Evolutionary conservation across 1,140 invertebrate genomes (phyloP), one percentile per base, ranked within the genome.

Genomic region (Drosophila pectinifera): DNA sequence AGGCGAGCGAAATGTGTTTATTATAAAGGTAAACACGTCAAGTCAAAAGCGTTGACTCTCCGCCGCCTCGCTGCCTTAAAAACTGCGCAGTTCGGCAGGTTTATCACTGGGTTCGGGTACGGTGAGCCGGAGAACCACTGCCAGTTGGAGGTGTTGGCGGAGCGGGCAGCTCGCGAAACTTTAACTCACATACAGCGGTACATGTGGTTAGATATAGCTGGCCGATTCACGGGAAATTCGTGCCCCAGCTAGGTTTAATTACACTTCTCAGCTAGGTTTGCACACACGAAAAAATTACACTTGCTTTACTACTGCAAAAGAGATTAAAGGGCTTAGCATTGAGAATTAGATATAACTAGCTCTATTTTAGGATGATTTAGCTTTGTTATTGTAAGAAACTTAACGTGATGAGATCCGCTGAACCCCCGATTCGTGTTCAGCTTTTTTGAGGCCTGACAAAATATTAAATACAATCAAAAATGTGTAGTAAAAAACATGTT

Each of bases 1-100:
- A 28, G 22, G 55, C 72, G 59, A 88, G 42, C 76, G 59, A 89
- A 79, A 88, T 88, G 83, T 88, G 83, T 77, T 88, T 88, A 88
- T 88, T 80, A 83, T 77, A 77, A 89, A 83, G 76, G 68, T 83
- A 88, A 89, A 88, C 79, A 88, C 84, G 74, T 78, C 78, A 63
- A 78, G 43, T 36, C 49, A 38, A 56, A 84, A 86, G 54, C 74
- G 65, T 84, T 76, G 70, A 76, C 80, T 83, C 70, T 73, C 59
- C 26, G 49, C 38, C 36, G 48, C 24, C 39, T 34, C 18, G 53
- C 39, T 63, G 51, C 67, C 67, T 48, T 64, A 41, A 73, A 73
- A 77, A 78, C 65, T 78, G 75, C 82, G 63, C 83, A 86, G 76
- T 88, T 79, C 55, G 78, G 74, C 73, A 59, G 49, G 55, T 65